phyloP scores from a whole-genome alignment of 2,888 invertebrate species.

The Stictocephala bisonia region DNA sequence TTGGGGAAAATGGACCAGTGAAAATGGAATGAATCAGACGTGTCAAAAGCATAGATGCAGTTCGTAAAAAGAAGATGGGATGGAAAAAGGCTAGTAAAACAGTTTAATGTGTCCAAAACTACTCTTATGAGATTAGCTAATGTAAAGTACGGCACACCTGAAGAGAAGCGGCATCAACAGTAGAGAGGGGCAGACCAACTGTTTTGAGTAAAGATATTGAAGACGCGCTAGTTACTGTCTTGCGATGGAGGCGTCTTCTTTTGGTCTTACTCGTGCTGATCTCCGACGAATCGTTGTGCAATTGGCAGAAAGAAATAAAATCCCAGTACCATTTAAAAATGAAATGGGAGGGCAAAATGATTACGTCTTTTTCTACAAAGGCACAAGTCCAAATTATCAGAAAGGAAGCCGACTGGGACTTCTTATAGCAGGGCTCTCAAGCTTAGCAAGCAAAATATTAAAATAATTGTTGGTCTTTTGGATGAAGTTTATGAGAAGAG shows the following conservation, averaged over 20 bases:
- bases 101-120: slow-evolving; percentile 33
- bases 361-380: slow-evolving; percentile 48
- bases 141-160: slow-evolving; percentile 31
- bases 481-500: too few relatives aligned
- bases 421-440: too few relatives aligned
- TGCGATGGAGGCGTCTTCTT: slow-evolving; percentile 48
- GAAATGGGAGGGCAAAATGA: slow-evolving; percentile 43
- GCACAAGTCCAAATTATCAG: slow-evolving; percentile 44
- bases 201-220: slow-evolving; percentile 39
- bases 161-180: slow-evolving; percentile 42
- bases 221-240: slow-evolving; percentile 46
- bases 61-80: not conserved
- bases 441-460: slow-evolving; percentile 50
- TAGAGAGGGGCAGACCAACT: slow-evolving; percentile 43
- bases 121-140: slow-evolving; percentile 39
- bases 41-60: slow-evolving; percentile 1
- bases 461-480: too few relatives aligned
- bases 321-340: slow-evolving; percentile 48
- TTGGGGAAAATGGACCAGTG: not conserved
- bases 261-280: slow-evolving; percentile 43
- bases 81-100: slow-evolving; percentile 13
- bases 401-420: slow-evolving; percentile 48
- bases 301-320: slow-evolving; percentile 50
- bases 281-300: slow-evolving; percentile 48
- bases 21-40: slow-evolving; percentile 5